These are phyloP conservation scores for Triplophysa tibetana DNA, from an alignment of 2,113 vertebrate species.

Conservation along the genomic window DNA sequence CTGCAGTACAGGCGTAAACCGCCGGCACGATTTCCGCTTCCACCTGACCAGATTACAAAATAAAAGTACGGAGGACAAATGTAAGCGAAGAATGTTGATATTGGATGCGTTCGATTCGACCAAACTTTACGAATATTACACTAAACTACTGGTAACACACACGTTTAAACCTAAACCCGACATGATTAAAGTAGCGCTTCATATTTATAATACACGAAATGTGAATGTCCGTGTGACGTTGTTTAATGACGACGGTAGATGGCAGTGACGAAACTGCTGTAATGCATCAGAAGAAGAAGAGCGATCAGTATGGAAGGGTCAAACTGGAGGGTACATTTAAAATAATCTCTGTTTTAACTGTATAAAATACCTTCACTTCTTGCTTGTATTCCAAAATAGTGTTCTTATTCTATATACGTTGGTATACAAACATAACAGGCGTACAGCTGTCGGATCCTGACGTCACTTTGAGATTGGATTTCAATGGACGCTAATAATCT, in stretches of 20 bases:
- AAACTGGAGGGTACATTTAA: slow-evolving; percentile 26
- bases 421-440: background rate
- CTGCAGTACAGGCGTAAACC: background rate
- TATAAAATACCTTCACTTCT: background rate
- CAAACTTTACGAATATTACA: too few relatives aligned
- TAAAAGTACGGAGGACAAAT: slow-evolving; percentile 21
- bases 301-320: slow-evolving; percentile 17
- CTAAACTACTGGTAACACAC: background rate
- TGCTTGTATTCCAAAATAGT: background rate
- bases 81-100: too few relatives aligned
- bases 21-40: background rate
- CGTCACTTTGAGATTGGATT: too few relatives aligned
- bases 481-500: too few relatives aligned
- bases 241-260: background rate
- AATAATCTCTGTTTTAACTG: background rate
- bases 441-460: too few relatives aligned
- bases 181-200: background rate
- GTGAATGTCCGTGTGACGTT: background rate
- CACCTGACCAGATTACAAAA: slow-evolving; percentile 14
- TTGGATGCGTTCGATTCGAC: too few relatives aligned
- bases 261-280: background rate
- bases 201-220: background rate
- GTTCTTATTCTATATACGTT: background rate
- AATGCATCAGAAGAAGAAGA: background rate
- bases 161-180: background rate